phyloP scores from a whole-genome alignment of 2,113 vertebrate species.

The Lepus europaeus region DNA sequence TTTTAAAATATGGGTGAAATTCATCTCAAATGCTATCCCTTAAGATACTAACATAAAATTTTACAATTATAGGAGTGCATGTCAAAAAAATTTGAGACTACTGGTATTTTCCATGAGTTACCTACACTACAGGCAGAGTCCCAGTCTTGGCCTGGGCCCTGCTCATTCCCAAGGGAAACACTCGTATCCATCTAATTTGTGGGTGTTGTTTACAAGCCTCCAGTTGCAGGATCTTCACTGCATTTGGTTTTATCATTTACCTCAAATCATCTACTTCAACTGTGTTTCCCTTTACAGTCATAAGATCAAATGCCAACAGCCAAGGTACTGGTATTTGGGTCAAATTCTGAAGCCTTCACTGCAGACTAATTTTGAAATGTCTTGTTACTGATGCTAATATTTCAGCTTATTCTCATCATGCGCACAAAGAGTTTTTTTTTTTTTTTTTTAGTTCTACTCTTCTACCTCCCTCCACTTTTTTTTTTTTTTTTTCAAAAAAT shows the following conservation, averaged over 20 bases:
- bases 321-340: conserved; percentile 14
- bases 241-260: conserved; percentile 4
- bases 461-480: not conserved
- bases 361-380: conserved; percentile 44
- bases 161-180: not conserved
- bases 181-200: not conserved
- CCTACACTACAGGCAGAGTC: not conserved
- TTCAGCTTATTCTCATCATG: conserved; percentile 67
- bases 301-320: conserved; percentile 40
- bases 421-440: not conserved
- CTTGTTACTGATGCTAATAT: conserved; percentile 57
- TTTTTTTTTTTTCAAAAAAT: too few relatives aligned
- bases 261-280: conserved; percentile 47
- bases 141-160: not conserved
- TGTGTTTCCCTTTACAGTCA: conserved; percentile 50
- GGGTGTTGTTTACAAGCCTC: not conserved
- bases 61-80: not conserved
- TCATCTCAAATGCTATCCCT: not conserved
- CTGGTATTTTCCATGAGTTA: conserved; percentile 38
- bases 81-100: not conserved
- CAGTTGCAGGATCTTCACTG: not conserved
- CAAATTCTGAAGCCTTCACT: conserved; percentile 50
- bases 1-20: conserved; percentile 59
- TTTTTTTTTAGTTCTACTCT: not conserved
- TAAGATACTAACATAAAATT: conserved; percentile 3